Evolutionary conservation across 2,113 vertebrate genomes (phyloP), one percentile per base, ranked within the genome.

Genomic region (Ictalurus punctatus): DNA sequence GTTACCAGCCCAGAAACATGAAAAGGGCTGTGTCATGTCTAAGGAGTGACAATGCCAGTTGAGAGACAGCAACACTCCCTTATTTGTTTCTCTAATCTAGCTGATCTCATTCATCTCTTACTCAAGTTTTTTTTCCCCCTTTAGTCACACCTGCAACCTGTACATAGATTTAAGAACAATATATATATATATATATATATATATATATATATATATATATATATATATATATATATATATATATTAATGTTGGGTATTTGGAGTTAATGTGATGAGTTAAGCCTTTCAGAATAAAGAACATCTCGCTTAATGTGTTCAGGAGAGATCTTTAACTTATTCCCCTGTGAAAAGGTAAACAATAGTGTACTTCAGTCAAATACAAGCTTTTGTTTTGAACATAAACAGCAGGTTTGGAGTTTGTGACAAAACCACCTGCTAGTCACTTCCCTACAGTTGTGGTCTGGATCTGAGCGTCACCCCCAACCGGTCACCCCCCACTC

Each of bases 91-190:
- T 52, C 2, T n/a, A 48, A 6, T 84, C 83, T 30, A 6, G 0
- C 44, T 85, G 44, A 85, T 52, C 63, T 54, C 59, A 84, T 67
- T 85, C 83, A 85, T 69, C 59, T 48, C 82, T 65, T n/a, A 14
- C 82, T 65, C 82, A 19, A 4, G 9, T 56, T 81, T 27, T 27
- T 54, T 54, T n/a, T 58, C 58, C 19, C 1, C 34, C 6, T 82
- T 48, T 48, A 27, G 40, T 25, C 40, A 78, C 74, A 78, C 74
- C 74, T 79, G 76, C 10, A 48, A 78, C 21, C 44, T 7, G 17
- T 21, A 14, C 40, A 78, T 12, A 23, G 34, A 74, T 4, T 9
- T 23, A 74, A 40, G 40, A 40, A 2, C 4, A 54, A 34, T 12
- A 54, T 12, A 54, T 54, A 40, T 4, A 40, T 40, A 1, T 40